phyloP scores from a whole-genome alignment of 2,113 vertebrate species.

The Tragelaphus buxtoni region DNA sequence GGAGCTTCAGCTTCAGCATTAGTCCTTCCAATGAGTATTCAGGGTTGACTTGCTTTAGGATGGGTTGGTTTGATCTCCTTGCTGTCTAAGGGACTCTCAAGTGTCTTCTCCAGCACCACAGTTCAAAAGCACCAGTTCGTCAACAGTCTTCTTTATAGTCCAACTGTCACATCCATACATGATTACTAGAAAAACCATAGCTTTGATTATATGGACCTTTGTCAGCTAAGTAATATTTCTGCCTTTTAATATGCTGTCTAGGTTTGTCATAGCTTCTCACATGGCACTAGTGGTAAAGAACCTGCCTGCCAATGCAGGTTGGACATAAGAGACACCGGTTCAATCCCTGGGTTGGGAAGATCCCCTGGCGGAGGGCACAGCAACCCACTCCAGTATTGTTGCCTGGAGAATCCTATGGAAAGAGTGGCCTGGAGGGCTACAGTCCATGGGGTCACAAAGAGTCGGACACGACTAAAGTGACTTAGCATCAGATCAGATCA shows the following conservation, averaged over 20 bases:
- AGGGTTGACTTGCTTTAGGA: neutral
- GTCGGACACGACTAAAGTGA: neutral
- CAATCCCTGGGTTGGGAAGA: neutral
- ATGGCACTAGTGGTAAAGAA: neutral
- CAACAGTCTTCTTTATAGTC: neutral
- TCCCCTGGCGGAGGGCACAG: fast-evolving
- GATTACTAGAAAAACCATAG: neutral
- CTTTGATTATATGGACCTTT: neutral
- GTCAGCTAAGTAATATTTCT: neutral
- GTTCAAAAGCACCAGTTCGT: neutral
- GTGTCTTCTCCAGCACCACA: neutral
- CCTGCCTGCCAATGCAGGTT: neutral
- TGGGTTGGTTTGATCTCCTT: neutral
- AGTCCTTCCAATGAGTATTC: neutral
- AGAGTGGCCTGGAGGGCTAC: neutral
- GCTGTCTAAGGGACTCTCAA: neutral
- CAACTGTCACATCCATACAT: neutral
- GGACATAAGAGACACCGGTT: neutral
- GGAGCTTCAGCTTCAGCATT: neutral
- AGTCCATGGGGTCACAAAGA: neutral
- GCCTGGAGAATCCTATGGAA: neutral
- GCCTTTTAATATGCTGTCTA: neutral
- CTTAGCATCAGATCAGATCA: neutral
- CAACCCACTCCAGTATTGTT: neutral
- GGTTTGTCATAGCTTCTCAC: neutral